Percentiles rank a stretch among this genome's conserved stretches.
These are phyloP conservation scores for Cynodonichthys magdalenae DNA, from an alignment of 2,797 vertebrate genomes.

Conservation along the genomic window DNA sequence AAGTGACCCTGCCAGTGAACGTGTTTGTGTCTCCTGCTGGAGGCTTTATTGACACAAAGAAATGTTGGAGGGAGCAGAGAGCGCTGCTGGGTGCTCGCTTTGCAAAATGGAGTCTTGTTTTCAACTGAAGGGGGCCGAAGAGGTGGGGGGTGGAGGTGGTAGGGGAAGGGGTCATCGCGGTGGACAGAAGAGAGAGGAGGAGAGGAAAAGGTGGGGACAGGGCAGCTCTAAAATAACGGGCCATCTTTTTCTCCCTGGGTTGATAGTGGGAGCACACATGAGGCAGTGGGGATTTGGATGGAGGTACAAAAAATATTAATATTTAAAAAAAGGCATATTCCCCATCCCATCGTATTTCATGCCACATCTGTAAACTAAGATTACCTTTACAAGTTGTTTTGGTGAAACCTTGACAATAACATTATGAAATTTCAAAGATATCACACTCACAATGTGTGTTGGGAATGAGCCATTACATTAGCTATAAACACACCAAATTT, in stretches of 20 bases:
- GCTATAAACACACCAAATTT: too few relatives aligned
- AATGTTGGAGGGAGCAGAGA: constrained; percentile 25
- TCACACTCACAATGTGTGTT: too few relatives aligned
- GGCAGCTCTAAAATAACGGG: constrained; percentile 69
- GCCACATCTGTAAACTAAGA: too few relatives aligned
- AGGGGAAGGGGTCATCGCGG: constrained; percentile 23
- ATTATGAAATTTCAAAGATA: too few relatives aligned
- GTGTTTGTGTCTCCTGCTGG: constrained; percentile 23
- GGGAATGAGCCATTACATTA: too few relatives aligned
- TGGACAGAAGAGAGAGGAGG: constrained; percentile 20
- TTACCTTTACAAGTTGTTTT: too few relatives aligned
- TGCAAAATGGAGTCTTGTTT: constrained; percentile 73
- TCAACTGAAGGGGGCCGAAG: constrained; percentile 49
- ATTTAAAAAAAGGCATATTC: too few relatives aligned
- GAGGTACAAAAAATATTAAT: too few relatives aligned
- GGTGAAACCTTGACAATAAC: too few relatives aligned
- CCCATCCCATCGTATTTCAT: too few relatives aligned
- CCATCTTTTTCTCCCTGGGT: constrained; percentile 43
- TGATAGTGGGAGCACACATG: constrained; percentile 23
- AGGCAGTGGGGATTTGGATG: constrained; percentile 10
- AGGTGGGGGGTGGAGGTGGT: not conserved
- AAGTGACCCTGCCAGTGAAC: constrained; percentile 1
- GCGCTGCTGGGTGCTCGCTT: constrained; percentile 43
- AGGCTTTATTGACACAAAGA: constrained; percentile 48
- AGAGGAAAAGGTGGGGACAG: constrained; percentile 5